These are phyloP conservation scores for Triplophysa siluroides DNA, from an alignment of 2,113 vertebrate genomes.

Conservation along the genomic window DNA sequence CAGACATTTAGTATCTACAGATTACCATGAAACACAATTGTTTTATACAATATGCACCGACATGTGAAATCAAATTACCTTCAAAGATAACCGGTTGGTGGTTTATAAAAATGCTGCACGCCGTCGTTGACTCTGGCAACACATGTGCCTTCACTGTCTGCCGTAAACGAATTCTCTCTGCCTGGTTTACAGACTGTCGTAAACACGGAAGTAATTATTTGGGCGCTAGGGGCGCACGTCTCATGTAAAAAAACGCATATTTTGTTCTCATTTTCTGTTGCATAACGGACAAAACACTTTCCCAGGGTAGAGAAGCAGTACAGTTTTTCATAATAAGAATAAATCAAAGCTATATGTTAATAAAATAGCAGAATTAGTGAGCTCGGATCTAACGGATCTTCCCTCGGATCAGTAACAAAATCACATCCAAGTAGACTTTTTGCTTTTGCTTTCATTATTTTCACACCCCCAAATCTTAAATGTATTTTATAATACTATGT, in stretches of 20 bases:
- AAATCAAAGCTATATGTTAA: no score
- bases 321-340: background rate
- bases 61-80: background rate
- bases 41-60: background rate
- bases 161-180: slow-evolving; percentile 8
- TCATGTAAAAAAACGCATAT: background rate
- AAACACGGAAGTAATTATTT: slow-evolving; percentile 1
- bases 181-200: slow-evolving; percentile 13
- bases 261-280: no score
- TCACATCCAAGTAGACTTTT: no score
- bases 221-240: background rate
- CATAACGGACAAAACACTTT: no score
- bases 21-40: background rate
- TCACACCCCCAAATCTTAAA: no score
- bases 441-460: no score
- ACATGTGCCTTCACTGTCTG: slow-evolving; percentile 9
- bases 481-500: no score
- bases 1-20: no score
- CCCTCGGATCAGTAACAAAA: no score
- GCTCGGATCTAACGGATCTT: no score
- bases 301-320: background rate
- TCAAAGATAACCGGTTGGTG: background rate
- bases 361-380: no score
- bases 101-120: background rate
- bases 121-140: slow-evolving; percentile 9